Evolutionary conservation across 1,140 invertebrate genomes (phyloP).

Genomic region (Dryas iulia): DNA sequence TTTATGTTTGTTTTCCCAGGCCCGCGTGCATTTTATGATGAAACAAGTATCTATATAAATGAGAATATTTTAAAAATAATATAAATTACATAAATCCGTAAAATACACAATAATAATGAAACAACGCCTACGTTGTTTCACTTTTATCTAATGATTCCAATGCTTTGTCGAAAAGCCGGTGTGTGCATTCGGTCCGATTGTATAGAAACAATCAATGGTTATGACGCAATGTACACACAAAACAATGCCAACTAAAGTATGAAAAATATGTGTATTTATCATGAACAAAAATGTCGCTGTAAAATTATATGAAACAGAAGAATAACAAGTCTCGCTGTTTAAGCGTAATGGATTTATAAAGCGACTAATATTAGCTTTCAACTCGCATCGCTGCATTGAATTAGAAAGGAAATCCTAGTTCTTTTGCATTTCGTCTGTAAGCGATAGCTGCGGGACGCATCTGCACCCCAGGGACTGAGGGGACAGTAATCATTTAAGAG

Average conservation of each 20-base stretch:
- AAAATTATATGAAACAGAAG: not conserved
- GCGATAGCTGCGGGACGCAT: conserved; percentile 35
- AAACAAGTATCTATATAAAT: not conserved
- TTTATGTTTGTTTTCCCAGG: conserved; percentile 59
- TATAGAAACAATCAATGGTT: conserved; percentile 70
- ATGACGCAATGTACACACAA: conserved; percentile 46
- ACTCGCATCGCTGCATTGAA: conserved; percentile 17
- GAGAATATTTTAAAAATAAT: not conserved
- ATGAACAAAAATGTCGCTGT: conserved; percentile 12
- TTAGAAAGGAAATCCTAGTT: conserved; percentile 23
- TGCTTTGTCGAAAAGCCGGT: conserved; percentile 53
- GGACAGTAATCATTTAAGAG: conserved; percentile 69
- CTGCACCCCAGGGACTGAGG: conserved; percentile 31
- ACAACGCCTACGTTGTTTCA: conserved; percentile 38
- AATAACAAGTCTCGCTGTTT: not conserved
- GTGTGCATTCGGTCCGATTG: conserved; percentile 60
- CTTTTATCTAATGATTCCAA: conserved; percentile 70
- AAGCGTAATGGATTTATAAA: conserved; percentile 2
- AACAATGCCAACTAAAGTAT: conserved; percentile 12
- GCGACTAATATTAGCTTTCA: conserved; percentile 4
- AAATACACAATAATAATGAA: not conserved
- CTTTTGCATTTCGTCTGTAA: conserved; percentile 23
- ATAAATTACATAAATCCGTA: not conserved
- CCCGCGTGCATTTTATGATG: conserved; percentile 32
- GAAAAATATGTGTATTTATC: conserved; percentile 16